Evolutionary conservation across 2,888 invertebrate genomes (phyloP).

Genomic region (Idaea straminata): DNA sequence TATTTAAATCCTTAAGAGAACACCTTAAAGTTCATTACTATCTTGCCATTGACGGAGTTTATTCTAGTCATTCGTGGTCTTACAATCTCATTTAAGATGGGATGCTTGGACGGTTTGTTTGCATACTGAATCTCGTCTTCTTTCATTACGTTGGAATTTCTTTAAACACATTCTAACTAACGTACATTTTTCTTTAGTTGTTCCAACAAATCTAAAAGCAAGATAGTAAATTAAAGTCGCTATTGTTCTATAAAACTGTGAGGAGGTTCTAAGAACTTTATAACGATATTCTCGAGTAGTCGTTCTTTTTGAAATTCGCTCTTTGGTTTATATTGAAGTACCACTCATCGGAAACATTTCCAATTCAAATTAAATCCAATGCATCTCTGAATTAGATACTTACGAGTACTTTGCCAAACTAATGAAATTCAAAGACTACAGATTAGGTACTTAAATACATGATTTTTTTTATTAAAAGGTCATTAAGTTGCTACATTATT

Average conservation of each 20-base stretch:
- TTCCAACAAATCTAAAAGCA: slow-evolving; percentile 11
- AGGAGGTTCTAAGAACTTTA: slow-evolving; percentile 25
- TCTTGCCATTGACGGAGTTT: background rate
- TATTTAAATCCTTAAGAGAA: background rate
- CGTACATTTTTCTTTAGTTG: slow-evolving; percentile 22
- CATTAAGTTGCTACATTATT: too few relatives aligned
- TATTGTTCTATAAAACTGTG: slow-evolving; percentile 23
- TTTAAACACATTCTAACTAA: background rate
- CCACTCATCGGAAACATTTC: background rate
- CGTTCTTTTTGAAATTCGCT: slow-evolving; percentile 19
- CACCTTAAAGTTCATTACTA: slow-evolving; percentile 1
- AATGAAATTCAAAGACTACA: background rate
- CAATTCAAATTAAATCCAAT: background rate
- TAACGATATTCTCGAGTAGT: slow-evolving; percentile 35
- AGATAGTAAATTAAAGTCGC: slow-evolving; percentile 12
- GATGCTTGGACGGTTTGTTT: background rate
- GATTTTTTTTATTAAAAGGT: too few relatives aligned
- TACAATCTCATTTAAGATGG: background rate
- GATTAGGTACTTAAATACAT: too few relatives aligned
- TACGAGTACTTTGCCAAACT: background rate
- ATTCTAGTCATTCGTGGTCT: slow-evolving; percentile 1
- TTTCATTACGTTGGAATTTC: background rate
- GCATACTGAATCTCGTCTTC: background rate
- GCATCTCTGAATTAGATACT: background rate
- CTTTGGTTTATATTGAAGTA: slow-evolving; percentile 13